phyloP scores from a whole-genome alignment of 2,888 invertebrate species.

The Geophilus truncorum region DNA sequence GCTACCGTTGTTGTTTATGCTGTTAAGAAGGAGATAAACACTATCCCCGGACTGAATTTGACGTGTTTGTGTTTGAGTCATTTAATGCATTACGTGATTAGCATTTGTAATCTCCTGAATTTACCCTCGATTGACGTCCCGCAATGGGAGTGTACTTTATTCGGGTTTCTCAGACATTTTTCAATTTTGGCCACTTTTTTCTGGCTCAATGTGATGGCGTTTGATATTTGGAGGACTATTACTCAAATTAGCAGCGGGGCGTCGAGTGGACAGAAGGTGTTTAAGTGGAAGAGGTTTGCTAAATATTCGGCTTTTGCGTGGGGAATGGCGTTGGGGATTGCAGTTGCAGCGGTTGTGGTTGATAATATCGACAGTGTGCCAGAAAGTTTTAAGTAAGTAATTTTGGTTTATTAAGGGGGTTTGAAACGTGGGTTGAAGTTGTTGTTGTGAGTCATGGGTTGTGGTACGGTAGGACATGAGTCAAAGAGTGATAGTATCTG shows the following conservation, averaged over 20 bases:
- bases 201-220: constrained; percentile 30
- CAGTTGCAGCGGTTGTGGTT: background rate
- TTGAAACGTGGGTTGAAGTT: background rate
- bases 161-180: constrained; percentile 15
- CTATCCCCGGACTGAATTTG: background rate
- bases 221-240: constrained; percentile 28
- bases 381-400: background rate
- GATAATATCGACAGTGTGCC: background rate
- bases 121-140: background rate
- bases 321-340: background rate
- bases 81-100: constrained; percentile 12
- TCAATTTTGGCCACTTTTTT: constrained; percentile 13
- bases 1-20: background rate
- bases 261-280: background rate
- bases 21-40: background rate
- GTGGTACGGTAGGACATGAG: too few relatives aligned
- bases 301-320: constrained; percentile 14
- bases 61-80: background rate
- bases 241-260: background rate
- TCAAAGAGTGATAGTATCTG: too few relatives aligned
- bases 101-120: background rate
- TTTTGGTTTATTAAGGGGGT: background rate
- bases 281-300: constrained; percentile 10
- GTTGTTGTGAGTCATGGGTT: too few relatives aligned
- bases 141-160: background rate